Percentiles rank a stretch among this genome's conserved stretches.
Conservation (phyloP, 1,140 invertebrate species). For the Drosophila lacteicornis region DNA sequence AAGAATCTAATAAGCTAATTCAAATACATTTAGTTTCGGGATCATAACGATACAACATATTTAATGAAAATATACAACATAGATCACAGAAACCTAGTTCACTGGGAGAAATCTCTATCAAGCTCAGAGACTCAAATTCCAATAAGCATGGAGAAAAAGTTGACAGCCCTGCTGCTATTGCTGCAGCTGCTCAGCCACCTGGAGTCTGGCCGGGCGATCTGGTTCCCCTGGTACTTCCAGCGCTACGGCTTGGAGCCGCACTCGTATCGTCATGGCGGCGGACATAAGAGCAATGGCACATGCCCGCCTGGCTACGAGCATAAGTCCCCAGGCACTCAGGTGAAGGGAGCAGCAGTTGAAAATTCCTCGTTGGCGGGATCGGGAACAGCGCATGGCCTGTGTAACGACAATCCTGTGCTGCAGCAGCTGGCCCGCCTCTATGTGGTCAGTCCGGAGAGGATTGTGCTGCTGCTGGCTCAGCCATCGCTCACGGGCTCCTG, state of each 20-base stretch:
- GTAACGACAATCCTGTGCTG: slow-evolving; percentile 77
- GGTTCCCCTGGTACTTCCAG: slow-evolving; percentile 74
- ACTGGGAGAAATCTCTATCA: slow-evolving; percentile 1
- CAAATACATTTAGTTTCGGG: too few species aligned
- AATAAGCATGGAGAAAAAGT: slow-evolving; percentile 32
- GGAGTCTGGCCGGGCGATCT: slow-evolving; percentile 33
- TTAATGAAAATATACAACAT: not conserved
- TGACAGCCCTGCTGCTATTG: slow-evolving; percentile 7
- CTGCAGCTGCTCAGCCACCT: slow-evolving; percentile 23
- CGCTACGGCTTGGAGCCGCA: slow-evolving; percentile 52
- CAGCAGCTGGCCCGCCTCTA: slow-evolving; percentile 76
- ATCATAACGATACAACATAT: too few species aligned
- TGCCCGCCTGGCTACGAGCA: slow-evolving; percentile 64
- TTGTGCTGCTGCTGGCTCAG: slow-evolving; percentile 67
- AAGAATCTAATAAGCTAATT: not conserved
- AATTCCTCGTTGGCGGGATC: not conserved
- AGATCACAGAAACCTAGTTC: slow-evolving; percentile 6
- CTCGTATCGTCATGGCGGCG: slow-evolving; percentile 18
- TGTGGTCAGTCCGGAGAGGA: slow-evolving; percentile 76
- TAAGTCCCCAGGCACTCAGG: not conserved
- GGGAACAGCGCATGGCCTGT: not conserved
- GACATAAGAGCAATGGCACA: slow-evolving; percentile 1
- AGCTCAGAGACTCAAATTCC: not conserved
- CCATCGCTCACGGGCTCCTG: slow-evolving; percentile 54
- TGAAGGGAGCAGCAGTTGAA: too few species aligned